Base-by-base conservation (phyloP, 53 echinoderm and acorn worm genomes). In the Actinopyga echinites region DNA sequence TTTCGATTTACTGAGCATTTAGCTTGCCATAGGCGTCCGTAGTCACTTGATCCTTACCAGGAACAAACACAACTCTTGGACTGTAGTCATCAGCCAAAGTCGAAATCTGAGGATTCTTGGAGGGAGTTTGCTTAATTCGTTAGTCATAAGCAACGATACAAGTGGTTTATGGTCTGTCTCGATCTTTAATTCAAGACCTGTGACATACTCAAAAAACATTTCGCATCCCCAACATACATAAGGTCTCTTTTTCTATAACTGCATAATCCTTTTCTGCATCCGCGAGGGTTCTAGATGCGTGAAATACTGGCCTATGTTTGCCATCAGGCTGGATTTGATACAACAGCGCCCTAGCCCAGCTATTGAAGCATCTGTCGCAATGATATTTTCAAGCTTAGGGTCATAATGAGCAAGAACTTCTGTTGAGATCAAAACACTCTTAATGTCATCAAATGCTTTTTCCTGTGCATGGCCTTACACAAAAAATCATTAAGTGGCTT, bases 231-330 rank as follows among this genome's bases (percentile, higher is more conserved):
- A 54, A 19, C 55, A 54, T 10, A 54, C 55, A 10, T 57, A 57
- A 57, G 3, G 58, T 9, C 58, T 57, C 58, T 9, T 57, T 57
- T 9, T 57, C 58, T 5, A 57, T 65, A 56, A 84, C 69, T 32
- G 63, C 73, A 29, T 56, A 56, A 25, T 38, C 30, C 52, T 59
- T 57, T 45, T 83, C 83, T 45, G 85, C 57, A 59, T 85, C 78
- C 59, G 58, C 85, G 23, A 92, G 79, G 0, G 92, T 82, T 13
- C 92, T 79, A 33, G 89, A 89, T 11, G 92, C 92, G 45, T 86
- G 88, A 45, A 61, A 82, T 22, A 89, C 83, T 66, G 86, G 92
- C 24, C 86, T 64, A 7, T 83, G 83, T 1, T 75, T 36, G 13
- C 93, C 90, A 81, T 93, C 88, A 40, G 56, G 64, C 59, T 89